Evolutionary conservation across 2,113 vertebrate species (phyloP).

Genomic region (Strix aluco): DNA sequence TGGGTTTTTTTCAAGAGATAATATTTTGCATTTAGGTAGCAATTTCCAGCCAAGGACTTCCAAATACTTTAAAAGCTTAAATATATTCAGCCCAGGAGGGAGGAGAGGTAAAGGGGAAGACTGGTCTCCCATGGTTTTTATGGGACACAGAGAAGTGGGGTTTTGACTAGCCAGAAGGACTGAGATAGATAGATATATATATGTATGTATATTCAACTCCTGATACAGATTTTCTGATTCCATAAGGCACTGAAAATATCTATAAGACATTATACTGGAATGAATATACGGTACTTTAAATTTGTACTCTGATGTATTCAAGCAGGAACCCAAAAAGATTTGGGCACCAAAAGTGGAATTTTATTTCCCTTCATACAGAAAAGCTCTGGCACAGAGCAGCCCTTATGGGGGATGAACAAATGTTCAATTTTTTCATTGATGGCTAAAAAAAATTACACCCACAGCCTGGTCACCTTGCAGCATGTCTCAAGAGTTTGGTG

Average conservation of each 20-base stretch:
- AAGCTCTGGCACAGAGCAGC: neutral
- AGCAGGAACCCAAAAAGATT: neutral
- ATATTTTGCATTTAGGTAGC: neutral
- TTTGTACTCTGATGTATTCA: neutral
- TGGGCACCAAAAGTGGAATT: neutral
- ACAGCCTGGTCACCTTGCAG: no score
- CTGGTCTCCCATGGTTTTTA: neutral
- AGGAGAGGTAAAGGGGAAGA: no score
- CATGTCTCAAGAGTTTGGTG: neutral
- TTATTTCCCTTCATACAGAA: neutral
- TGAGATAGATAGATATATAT: neutral
- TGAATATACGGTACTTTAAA: neutral
- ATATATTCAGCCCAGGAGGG: neutral
- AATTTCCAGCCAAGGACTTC: neutral
- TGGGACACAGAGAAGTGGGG: neutral
- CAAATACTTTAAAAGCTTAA: neutral
- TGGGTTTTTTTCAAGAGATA: neutral
- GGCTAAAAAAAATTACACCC: neutral
- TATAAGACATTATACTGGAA: no score
- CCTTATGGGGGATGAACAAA: no score
- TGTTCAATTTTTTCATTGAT: neutral
- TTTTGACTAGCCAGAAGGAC: neutral
- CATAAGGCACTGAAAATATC: neutral
- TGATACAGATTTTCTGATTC: neutral
- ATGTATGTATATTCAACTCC: no score